These are phyloP conservation scores for Lynx canadensis DNA, from an alignment of 2,113 vertebrate species.

Conservation along the genomic window DNA sequence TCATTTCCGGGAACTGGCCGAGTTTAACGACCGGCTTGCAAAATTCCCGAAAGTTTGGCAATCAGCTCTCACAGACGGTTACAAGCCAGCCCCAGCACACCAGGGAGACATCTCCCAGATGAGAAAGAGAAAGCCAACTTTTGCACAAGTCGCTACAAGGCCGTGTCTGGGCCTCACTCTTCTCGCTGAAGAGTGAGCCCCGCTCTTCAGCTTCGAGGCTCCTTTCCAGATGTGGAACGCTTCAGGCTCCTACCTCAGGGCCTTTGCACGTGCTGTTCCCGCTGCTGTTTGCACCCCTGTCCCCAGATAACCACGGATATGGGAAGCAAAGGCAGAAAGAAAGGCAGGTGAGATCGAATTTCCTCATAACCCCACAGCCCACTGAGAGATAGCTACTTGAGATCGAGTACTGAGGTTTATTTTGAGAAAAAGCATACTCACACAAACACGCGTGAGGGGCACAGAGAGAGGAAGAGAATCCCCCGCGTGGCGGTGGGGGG, in stretches of 20 bases:
- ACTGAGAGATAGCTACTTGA: too few species aligned
- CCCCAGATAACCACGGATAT: not conserved
- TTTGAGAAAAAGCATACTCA: too few species aligned
- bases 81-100: not conserved
- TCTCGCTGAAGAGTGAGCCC: not conserved
- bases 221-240: not conserved
- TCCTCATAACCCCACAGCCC: too few species aligned
- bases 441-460: too few species aligned
- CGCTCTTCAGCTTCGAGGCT: not conserved
- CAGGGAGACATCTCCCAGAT: not conserved
- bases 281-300: not conserved
- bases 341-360: too few species aligned
- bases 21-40: not conserved
- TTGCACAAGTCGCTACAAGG: too few species aligned
- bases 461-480: too few species aligned
- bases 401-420: too few species aligned
- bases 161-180: accelerated
- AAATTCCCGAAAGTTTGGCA: not conserved
- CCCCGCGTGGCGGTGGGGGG: too few species aligned
- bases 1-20: not conserved
- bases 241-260: not conserved
- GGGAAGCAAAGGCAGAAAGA: too few species aligned
- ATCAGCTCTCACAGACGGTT: not conserved
- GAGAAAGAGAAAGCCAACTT: not conserved
- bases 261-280: not conserved